Evolutionary conservation across 2,888 invertebrate genomes (phyloP), one percentile per base, ranked within the genome.

Genomic region (Lepidocyrtinus sp.): DNA sequence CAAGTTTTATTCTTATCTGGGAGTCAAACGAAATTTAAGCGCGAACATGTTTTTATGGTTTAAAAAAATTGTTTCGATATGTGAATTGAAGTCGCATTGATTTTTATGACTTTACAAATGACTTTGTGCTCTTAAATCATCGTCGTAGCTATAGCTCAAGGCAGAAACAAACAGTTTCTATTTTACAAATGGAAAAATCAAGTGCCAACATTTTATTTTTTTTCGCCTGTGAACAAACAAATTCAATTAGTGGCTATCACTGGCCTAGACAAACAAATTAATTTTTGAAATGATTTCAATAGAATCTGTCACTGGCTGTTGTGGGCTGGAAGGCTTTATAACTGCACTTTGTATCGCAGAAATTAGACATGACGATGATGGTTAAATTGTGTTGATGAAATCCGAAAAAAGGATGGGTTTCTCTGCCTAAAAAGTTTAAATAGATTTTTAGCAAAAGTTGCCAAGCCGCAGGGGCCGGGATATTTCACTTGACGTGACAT

Each of bases 211-310:
- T 75, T 68, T 75, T 59, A 75, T 69, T 76, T 22, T 55, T 24
- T 36, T 50, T 50, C 50, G 50, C 26, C 26, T 36, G 36, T 26
- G 62, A 77, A 67, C 77, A 77, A 77, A 77, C 77, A 77, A 77
- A 77, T 77, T 77, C 77, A 77, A 77, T 77, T 77, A 77, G 67
- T 46, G 71, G 62, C 77, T 72, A 77, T 77, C 77, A 77, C 71
- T 72, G 67, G 55, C 25, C 71, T 55, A 77, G 77, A 77, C 77
- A 77, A 77, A 77, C 72, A 77, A 77, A 77, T 77, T 77, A 77
- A 77, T 77, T 77, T 77, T 77, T 50, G 72, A 77, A 77, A 77
- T 67, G 77, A 72, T 77, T 77, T 77, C 77, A 77, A 77, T 77
- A 72, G 77, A 72, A 77, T 61, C 77, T 77, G 77, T 77, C 77